A percentile compares a stretch with the other conserved stretches of the same genome.
phyloP scores from a whole-genome alignment of 2,113 vertebrate genomes.

The Phalacrocorax pelagicus region DNA sequence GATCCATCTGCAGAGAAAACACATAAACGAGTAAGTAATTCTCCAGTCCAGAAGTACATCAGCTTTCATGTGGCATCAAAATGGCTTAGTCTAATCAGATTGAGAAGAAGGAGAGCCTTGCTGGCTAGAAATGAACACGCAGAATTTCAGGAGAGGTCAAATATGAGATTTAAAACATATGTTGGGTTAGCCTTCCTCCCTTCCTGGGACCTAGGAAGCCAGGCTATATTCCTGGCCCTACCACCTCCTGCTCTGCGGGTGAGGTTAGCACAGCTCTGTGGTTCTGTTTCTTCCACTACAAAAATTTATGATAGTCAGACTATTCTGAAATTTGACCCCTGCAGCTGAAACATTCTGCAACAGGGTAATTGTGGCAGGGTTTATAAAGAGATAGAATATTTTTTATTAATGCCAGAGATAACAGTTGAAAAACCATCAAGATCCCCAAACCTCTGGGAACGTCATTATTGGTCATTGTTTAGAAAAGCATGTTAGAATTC shows the following conservation, averaged over 20 bases:
- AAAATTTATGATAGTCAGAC: background rate
- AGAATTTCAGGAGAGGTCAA: background rate
- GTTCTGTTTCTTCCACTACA: background rate
- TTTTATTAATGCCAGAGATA: background rate
- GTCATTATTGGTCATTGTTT: background rate
- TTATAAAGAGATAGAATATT: background rate
- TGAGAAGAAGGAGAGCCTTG: background rate
- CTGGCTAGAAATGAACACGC: background rate
- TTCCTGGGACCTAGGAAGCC: background rate
- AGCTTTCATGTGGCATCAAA: background rate
- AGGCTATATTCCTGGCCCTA: background rate
- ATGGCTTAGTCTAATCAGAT: background rate
- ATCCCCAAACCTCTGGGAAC: background rate
- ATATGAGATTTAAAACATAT: background rate
- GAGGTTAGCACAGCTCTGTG: background rate
- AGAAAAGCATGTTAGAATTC: background rate
- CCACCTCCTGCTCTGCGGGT: background rate
- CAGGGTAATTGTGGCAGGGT: background rate
- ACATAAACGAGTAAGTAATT: background rate
- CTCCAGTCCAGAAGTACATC: background rate
- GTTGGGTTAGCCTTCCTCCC: background rate
- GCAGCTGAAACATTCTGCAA: background rate
- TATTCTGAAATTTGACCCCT: background rate
- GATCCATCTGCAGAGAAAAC: background rate
- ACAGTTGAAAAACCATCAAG: background rate